A percentile compares a stretch with the other conserved stretches of the same genome.
Evolutionary conservation across 2,888 invertebrate genomes (phyloP).

Genomic region (Macrosiphum euphorbiae): DNA sequence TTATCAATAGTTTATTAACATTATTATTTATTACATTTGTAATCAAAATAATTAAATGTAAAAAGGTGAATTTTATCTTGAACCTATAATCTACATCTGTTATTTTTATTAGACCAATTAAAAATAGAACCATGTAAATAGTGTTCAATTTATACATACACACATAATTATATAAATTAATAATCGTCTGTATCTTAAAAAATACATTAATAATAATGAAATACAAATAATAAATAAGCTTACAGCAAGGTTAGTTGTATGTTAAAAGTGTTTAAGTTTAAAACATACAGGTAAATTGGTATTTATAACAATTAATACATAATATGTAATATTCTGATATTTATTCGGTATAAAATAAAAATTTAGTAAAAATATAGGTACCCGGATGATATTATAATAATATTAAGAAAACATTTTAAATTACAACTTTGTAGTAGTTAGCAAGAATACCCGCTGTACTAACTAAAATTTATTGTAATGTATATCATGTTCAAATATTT

Average conservation of each 20-base stretch:
- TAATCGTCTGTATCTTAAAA: background rate
- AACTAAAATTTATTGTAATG: background rate
- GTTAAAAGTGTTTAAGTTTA: background rate
- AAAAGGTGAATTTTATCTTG: background rate
- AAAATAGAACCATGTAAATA: background rate
- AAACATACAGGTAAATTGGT: slow-evolving; percentile 15
- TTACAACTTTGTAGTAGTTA: background rate
- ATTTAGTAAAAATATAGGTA: background rate
- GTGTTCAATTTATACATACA: background rate
- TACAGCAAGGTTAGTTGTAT: slow-evolving; percentile 49
- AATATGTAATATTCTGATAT: slow-evolving; percentile 36
- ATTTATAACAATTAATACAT: slow-evolving; percentile 30
- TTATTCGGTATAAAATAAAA: background rate
- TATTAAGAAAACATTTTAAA: background rate
- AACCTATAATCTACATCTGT: background rate
- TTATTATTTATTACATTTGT: background rate
- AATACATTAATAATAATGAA: slow-evolving; percentile 10
- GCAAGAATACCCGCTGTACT: background rate
- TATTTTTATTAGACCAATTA: slow-evolving; percentile 7
- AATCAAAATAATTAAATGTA: slow-evolving; percentile 7
- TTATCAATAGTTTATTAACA: background rate
- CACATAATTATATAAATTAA: background rate
- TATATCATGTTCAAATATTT: background rate
- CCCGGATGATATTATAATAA: background rate
- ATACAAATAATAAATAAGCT: slow-evolving; percentile 41